Conservation (phyloP, 2,113 vertebrate genomes). For the Podiceps cristatus region DNA sequence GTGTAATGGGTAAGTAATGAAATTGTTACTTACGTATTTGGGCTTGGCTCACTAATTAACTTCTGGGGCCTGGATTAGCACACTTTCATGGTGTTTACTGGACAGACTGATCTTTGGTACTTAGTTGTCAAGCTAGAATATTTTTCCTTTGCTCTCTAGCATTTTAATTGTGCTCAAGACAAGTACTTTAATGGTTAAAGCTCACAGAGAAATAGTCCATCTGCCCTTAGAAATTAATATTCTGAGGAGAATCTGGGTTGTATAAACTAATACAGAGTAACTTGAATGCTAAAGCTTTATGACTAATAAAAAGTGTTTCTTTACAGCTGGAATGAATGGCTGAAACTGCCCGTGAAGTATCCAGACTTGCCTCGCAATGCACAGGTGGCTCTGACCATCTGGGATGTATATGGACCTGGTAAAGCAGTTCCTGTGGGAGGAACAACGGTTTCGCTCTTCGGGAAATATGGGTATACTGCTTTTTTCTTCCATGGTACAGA, state of each 20-base stretch:
- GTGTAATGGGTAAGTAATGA: neutral
- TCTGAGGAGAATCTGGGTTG: neutral
- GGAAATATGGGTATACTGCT: constrained; percentile 92
- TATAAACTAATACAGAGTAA: neutral
- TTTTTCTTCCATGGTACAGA: neutral
- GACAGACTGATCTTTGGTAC: neutral
- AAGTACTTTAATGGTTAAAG: neutral
- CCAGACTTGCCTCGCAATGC: constrained; percentile 95
- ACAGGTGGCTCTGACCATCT: constrained; percentile 94
- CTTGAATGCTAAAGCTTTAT: neutral
- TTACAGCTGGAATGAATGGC: constrained; percentile 96
- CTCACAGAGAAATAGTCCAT: neutral
- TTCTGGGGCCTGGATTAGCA: neutral
- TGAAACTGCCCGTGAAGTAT: constrained; percentile 95
- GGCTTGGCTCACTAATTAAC: neutral
- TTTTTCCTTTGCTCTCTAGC: neutral
- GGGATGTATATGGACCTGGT: constrained; percentile 97
- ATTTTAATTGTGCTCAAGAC: neutral
- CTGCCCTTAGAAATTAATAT: neutral
- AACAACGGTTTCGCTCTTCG: constrained; percentile 94
- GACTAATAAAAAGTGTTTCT: neutral
- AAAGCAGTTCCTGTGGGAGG: constrained; percentile 93
- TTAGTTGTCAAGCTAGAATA: neutral
- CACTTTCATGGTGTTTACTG: accelerated
- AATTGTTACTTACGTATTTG: neutral